Evolutionary conservation across 37 sponge, comb jelly and placozoan species (phyloP).

Genomic region (Crambe crambe): DNA sequence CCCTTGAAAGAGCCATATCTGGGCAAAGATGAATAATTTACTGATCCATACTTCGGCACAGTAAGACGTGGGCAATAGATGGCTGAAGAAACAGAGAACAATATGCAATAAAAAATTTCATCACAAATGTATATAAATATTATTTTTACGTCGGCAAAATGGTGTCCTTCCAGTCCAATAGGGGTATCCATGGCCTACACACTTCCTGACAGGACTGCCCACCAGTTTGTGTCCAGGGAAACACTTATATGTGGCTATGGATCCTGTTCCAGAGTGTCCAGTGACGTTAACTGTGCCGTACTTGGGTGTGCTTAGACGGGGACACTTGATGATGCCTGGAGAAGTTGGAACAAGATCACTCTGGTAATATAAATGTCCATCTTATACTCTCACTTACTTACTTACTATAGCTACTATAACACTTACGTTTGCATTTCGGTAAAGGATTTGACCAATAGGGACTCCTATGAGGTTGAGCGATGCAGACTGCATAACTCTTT

Average conservation of each 20-base stretch:
- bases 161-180: conserved; percentile 58
- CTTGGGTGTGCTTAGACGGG: not conserved
- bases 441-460: not conserved
- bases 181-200: conserved; percentile 21
- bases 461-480: not conserved
- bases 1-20: too few species aligned
- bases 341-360: too few species aligned
- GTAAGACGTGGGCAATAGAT: not conserved
- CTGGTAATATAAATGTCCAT: too few species aligned
- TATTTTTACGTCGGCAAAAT: conserved; percentile 46
- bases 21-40: too few species aligned
- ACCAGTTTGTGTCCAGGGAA: conserved; percentile 21
- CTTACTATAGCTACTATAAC: too few species aligned
- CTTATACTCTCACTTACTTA: too few species aligned
- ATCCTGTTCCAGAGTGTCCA: not conserved
- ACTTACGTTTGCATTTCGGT: conserved; percentile 2
- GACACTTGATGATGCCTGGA: too few species aligned
- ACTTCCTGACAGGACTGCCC: conserved; percentile 17
- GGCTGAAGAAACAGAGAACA: not conserved
- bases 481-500: not conserved
- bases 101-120: not conserved
- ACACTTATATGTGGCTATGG: conserved; percentile 43
- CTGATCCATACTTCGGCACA: not conserved
- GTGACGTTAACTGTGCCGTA: conserved; percentile 11
- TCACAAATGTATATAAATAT: not conserved